These are phyloP conservation scores for Plagodis dolabraria DNA, from an alignment of 2,888 invertebrate genomes.

Conservation along the genomic window DNA sequence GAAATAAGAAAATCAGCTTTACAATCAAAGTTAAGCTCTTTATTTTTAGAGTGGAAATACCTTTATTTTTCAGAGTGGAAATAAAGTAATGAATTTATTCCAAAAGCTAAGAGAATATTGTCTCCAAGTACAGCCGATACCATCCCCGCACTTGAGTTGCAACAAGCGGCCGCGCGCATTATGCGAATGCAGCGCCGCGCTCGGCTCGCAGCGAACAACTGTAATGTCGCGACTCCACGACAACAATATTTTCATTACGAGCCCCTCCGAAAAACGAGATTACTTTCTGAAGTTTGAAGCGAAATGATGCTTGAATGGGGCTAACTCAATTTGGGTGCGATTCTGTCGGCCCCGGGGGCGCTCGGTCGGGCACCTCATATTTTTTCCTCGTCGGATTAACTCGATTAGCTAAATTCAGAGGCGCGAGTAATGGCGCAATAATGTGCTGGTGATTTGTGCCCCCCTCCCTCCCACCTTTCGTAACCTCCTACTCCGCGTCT, in stretches of 20 bases:
- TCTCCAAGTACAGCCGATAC: background rate
- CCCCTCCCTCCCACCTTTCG: conserved; percentile 2
- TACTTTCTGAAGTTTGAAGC: conserved; percentile 60
- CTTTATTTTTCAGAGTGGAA: too few species aligned
- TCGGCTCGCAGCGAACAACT: background rate
- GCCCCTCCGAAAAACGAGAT: conserved; percentile 52
- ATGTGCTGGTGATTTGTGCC: conserved; percentile 49
- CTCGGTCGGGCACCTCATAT: conserved; percentile 38
- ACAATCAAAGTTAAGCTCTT: too few species aligned
- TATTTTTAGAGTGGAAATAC: too few species aligned
- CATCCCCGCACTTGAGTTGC: background rate
- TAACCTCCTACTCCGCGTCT: conserved; percentile 1
- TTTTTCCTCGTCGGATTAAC: conserved; percentile 53
- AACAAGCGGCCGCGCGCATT: conserved; percentile 1
- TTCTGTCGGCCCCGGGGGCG: conserved; percentile 38
- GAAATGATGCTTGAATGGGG: conserved; percentile 57
- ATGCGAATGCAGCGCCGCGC: conserved; percentile 3
- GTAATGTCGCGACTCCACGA: conserved; percentile 6
- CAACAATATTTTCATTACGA: conserved; percentile 42
- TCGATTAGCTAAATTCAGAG: conserved; percentile 59
- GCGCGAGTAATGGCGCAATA: conserved; percentile 52
- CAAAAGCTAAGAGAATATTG: background rate
- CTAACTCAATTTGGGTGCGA: conserved; percentile 63
- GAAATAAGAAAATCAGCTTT: too few species aligned
- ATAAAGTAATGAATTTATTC: background rate